Evolutionary conservation across 35 echinoderm and acorn worm genomes (phyloP), one percentile per base, ranked within the genome.

Genomic region (Apostichopus japonicus): DNA sequence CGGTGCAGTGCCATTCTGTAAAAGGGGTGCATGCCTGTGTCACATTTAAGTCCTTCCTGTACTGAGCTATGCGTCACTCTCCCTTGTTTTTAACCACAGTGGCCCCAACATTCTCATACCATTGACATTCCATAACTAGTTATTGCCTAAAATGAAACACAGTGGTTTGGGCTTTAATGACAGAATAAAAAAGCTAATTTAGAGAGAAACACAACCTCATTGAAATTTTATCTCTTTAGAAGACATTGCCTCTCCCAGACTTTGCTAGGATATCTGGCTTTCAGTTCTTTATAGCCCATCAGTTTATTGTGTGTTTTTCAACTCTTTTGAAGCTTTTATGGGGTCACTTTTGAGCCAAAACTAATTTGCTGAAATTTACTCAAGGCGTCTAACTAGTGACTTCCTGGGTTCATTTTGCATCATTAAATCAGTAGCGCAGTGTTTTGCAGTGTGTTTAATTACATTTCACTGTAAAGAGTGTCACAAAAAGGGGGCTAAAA

Each of bases 321-420:
- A 84, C 54, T 55, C 81, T 84, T 84, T 84, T 84, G 81, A 84
- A 84, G 81, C 54, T 55, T 84, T 84, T 84, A 84, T 84, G 81
- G 54, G 81, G 81, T 84, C 81, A 84, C 81, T 84, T 84, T 58
- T 84, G 53, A 84, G 81, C 54, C 81, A 55, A 84, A 84, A 84
- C 81, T 58, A 84, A 84, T 84, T 84, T 84, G 53, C 55, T 57
- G 55, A 84, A 84, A 84, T 84, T 58, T 57, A 84, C 81, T 57
- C 55, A 84, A 80, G 78, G 81, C 55, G 81, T 84, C 81, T 84
- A 23, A 84, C 81, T 57, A 75, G 53, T 57, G 54, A 59, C 81
- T 84, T 58, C 14, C 53, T 54, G 9, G 5, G 23, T 80, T 80
- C 78, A 84, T 19, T 84, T 84, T 84, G 17, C 55, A 57, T 84